These are phyloP conservation scores for Paedocypris sp. DNA, from an alignment of 2,113 vertebrate species.

Conservation along the genomic window DNA sequence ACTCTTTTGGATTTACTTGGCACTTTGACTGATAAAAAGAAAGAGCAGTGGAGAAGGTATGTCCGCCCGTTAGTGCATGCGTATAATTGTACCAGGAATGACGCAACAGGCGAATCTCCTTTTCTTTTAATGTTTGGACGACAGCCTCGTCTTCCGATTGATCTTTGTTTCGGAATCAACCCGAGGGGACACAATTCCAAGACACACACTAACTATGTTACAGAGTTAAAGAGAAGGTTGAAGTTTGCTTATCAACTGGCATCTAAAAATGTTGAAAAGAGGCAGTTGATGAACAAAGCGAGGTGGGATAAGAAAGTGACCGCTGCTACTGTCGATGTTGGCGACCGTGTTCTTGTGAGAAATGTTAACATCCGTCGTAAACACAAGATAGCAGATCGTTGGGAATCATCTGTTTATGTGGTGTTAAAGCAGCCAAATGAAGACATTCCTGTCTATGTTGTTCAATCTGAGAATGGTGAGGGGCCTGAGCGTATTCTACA, in stretches of 20 bases:
- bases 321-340: neutral
- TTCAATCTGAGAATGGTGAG: constrained; percentile 15
- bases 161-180: constrained; percentile 20
- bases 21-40: constrained; percentile 16
- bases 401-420: constrained; percentile 18
- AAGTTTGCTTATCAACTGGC: constrained; percentile 12
- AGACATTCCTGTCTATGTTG: constrained; percentile 10
- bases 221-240: neutral
- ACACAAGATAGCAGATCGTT: constrained; percentile 16
- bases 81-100: constrained; percentile 25
- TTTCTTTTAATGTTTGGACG: constrained; percentile 30
- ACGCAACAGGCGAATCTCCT: constrained; percentile 14
- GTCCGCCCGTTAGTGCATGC: constrained; percentile 23
- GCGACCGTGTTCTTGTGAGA: constrained; percentile 17
- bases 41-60: constrained; percentile 25
- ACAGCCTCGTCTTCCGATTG: constrained; percentile 20
- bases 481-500: constrained; percentile 2
- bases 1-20: constrained; percentile 19
- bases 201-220: constrained; percentile 18
- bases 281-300: constrained; percentile 22
- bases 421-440: constrained; percentile 4
- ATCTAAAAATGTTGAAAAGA: constrained; percentile 4
- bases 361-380: constrained; percentile 13
- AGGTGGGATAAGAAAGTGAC: constrained; percentile 12
- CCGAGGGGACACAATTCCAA: neutral